These are phyloP conservation scores for Mycalesis mineus DNA, from an alignment of 2,888 invertebrate genomes.

Conservation along the genomic window DNA sequence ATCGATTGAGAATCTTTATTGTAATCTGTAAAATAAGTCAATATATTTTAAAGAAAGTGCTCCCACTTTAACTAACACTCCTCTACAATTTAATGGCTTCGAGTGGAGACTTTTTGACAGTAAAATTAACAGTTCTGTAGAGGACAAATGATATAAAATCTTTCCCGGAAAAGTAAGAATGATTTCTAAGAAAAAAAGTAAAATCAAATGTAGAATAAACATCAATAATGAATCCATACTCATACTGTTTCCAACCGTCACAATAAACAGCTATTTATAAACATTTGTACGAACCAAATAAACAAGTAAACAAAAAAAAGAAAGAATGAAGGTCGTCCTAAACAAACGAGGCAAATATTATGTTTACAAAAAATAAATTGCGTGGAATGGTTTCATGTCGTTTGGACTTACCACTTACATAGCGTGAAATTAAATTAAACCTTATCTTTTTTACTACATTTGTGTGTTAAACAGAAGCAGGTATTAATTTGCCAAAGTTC, in stretches of 20 bases:
- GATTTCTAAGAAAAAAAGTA: too few relatives aligned
- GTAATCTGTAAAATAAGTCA: too few relatives aligned
- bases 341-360: not conserved
- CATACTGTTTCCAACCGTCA: not conserved
- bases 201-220: not conserved
- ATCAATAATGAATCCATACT: not conserved
- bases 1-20: too few relatives aligned
- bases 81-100: too few relatives aligned
- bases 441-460: not conserved
- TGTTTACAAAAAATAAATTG: constrained; percentile 1
- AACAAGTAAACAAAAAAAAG: not conserved
- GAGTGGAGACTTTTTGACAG: too few relatives aligned
- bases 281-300: not conserved
- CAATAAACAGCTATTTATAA: not conserved
- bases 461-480: too few relatives aligned
- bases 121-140: too few relatives aligned
- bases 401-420: not conserved
- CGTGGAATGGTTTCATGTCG: not conserved
- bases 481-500: too few relatives aligned
- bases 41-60: too few relatives aligned
- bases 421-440: not conserved
- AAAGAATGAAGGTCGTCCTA: not conserved
- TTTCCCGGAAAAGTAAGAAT: too few relatives aligned
- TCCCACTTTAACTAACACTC: too few relatives aligned
- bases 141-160: too few relatives aligned